These are phyloP conservation scores for Invenusta paracnida DNA, from an alignment of 2,888 invertebrate genomes.

Conservation along the genomic window DNA sequence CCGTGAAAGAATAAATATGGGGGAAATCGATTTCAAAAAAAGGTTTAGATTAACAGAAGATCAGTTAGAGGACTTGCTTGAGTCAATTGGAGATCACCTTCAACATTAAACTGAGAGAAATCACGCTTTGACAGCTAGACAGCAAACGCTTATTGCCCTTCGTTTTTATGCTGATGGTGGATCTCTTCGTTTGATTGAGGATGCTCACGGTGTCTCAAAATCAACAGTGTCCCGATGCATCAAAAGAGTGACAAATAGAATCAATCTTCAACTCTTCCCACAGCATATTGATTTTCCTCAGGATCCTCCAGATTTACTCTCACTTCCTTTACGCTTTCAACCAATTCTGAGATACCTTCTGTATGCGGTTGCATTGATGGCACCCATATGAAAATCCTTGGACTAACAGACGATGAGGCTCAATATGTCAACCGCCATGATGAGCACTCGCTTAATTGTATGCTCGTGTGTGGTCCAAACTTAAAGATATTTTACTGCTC, in stretches of 20 bases:
- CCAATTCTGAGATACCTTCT: not conserved
- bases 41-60: not conserved
- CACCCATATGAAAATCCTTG: conserved; percentile 36
- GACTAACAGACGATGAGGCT: conserved; percentile 30
- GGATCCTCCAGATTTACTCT: not conserved
- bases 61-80: not conserved
- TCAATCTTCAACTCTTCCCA: not conserved
- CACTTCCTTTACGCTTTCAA: not conserved
- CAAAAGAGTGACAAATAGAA: not conserved
- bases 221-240: not conserved
- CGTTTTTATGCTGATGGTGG: not conserved
- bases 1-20: not conserved
- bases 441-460: conserved; percentile 9
- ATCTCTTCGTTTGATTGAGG: not conserved
- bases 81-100: not conserved
- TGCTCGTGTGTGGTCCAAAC: conserved; percentile 41
- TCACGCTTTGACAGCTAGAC: not conserved
- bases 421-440: conserved; percentile 41
- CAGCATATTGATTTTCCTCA: not conserved
- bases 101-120: not conserved
- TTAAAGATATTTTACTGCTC: not conserved
- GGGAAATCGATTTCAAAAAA: not conserved
- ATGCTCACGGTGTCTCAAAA: not conserved
- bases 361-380: conserved; percentile 36
- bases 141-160: not conserved